Evolutionary conservation across 2,888 invertebrate genomes (phyloP).

Genomic region (Tetheella fluctuosa): DNA sequence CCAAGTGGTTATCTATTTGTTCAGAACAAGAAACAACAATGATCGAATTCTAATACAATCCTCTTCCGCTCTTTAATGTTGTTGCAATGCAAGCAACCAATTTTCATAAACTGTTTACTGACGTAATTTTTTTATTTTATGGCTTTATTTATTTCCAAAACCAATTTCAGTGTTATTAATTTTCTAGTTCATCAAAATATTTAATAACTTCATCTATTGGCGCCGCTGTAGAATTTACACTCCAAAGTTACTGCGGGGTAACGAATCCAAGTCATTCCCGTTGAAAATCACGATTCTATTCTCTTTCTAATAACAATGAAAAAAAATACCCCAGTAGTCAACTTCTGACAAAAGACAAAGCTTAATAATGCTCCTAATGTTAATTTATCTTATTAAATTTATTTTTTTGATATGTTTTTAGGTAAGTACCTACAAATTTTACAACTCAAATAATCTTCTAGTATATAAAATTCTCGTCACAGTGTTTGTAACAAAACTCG

Average conservation of each 20-base stretch:
- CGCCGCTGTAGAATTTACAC: too few species aligned
- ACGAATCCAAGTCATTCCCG: neutral
- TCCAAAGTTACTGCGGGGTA: too few species aligned
- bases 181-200: too few species aligned
- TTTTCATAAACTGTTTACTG: neutral
- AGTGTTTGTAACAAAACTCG: too few species aligned
- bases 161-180: too few species aligned
- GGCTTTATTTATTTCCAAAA: too few species aligned
- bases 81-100: neutral
- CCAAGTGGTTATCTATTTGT: constrained; percentile 14
- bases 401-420: neutral
- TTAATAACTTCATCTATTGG: too few species aligned
- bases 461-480: too few species aligned
- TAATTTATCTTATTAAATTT: neutral
- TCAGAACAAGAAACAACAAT: constrained; percentile 11
- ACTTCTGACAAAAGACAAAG: neutral
- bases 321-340: neutral
- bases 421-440: too few species aligned
- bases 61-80: neutral
- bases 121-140: too few species aligned
- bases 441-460: too few species aligned
- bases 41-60: neutral
- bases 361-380: neutral
- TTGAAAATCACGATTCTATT: neutral
- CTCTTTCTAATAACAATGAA: neutral